Conservation (phyloP, 2,888 invertebrate genomes). For the Morpho achilles region DNA sequence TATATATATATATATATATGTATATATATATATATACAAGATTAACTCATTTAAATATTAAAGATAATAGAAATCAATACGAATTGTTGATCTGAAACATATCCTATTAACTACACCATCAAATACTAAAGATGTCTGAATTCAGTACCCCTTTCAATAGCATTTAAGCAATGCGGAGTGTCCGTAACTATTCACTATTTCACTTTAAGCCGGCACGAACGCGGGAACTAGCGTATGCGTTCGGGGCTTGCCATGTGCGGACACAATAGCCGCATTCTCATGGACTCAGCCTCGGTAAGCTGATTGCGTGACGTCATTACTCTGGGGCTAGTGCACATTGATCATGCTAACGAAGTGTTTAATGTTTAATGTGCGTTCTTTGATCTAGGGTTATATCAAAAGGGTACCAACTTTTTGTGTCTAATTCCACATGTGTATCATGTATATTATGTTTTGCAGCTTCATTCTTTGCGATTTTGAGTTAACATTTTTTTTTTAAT, state of each 20-base stretch:
- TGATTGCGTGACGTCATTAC: conserved; percentile 77
- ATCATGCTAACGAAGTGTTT: conserved; percentile 29
- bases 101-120: too few species aligned
- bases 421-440: too few species aligned
- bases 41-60: too few species aligned
- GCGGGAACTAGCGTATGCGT: conserved; percentile 63
- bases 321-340: conserved; percentile 38
- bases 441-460: too few species aligned
- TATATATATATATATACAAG: too few species aligned
- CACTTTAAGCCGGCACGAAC: conserved; percentile 42
- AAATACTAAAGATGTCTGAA: conserved; percentile 3
- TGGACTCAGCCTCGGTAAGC: conserved; percentile 75
- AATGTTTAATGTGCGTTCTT: conserved; percentile 27
- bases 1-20: too few species aligned
- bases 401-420: too few species aligned
- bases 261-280: conserved; percentile 77
- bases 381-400: conserved; percentile 5
- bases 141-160: conserved; percentile 29
- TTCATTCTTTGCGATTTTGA: too few species aligned
- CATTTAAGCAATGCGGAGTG: conserved; percentile 34
- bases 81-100: too few species aligned
- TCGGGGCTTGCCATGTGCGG: conserved; percentile 60
- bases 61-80: too few species aligned
- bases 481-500: too few species aligned
- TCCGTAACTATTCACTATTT: conserved; percentile 39